Percentiles rank a stretch among this genome's conserved stretches.
phyloP scores from a whole-genome alignment of 1,140 invertebrate genomes.

The Drosophila equinoxialis region DNA sequence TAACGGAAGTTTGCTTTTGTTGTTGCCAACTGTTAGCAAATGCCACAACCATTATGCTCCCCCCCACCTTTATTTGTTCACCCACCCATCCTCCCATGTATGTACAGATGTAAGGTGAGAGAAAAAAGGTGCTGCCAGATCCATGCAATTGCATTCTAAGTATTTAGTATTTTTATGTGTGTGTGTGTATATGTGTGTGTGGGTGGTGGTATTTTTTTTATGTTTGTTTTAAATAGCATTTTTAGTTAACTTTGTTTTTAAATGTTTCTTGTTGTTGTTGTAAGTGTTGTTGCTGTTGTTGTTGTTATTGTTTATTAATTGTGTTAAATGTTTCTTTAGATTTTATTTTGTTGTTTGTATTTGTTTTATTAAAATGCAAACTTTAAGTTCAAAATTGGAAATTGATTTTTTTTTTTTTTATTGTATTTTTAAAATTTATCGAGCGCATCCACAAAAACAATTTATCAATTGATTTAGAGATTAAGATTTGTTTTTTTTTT shows the following conservation, averaged over 20 bases:
- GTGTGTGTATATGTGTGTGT: background rate
- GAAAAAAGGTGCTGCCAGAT: constrained; percentile 3
- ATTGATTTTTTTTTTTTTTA: constrained; percentile 29
- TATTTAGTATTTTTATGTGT: constrained; percentile 5
- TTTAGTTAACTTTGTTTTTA: constrained; percentile 31
- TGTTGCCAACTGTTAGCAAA: background rate
- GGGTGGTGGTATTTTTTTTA: background rate
- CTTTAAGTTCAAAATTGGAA: constrained; percentile 56
- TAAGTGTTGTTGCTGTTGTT: constrained; percentile 44
- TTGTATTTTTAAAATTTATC: constrained; percentile 5
- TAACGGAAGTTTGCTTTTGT: background rate
- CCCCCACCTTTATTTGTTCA: background rate
- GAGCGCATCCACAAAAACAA: constrained; percentile 63
- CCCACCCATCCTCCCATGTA: too few species aligned
- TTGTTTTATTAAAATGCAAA: constrained; percentile 56
- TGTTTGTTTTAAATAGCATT: background rate
- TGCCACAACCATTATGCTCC: background rate
- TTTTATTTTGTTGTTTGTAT: constrained; percentile 34
- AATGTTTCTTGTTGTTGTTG: constrained; percentile 24
- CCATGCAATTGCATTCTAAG: constrained; percentile 10
- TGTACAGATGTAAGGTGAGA: too few species aligned
- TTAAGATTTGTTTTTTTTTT: constrained; percentile 32
- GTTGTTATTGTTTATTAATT: constrained; percentile 29
- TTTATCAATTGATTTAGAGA: constrained; percentile 29
- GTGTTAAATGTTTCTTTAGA: constrained; percentile 29